phyloP scores from a whole-genome alignment of 2,113 vertebrate genomes.

The Paracanthobrama guichenoti region DNA sequence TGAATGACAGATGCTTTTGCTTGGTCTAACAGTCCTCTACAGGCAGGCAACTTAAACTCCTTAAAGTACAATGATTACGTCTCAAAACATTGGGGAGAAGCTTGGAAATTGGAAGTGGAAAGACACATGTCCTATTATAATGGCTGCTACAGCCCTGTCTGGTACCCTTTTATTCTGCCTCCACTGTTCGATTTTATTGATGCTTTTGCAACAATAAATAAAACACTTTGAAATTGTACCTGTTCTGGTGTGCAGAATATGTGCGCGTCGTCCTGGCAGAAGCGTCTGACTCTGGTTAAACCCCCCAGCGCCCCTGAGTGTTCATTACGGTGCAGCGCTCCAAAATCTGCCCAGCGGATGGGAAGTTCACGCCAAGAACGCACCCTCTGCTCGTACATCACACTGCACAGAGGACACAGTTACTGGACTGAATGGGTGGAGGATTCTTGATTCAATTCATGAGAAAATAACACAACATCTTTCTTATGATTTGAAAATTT shows the following conservation, averaged over 20 bases:
- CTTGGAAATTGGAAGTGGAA: too few species aligned
- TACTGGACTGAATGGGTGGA: neutral
- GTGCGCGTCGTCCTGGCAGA: constrained; percentile 92
- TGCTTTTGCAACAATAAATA: too few species aligned
- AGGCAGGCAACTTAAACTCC: too few species aligned
- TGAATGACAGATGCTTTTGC: too few species aligned
- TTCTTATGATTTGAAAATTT: neutral
- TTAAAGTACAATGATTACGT: too few species aligned
- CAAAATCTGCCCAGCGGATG: constrained; percentile 88
- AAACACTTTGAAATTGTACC: constrained; percentile 66
- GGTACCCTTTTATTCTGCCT: too few species aligned
- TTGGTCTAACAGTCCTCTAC: too few species aligned
- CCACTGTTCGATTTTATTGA: too few species aligned
- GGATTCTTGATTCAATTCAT: neutral
- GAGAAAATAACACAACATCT: neutral
- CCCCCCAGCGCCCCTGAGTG: constrained; percentile 82
- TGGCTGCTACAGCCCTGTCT: too few species aligned
- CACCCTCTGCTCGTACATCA: constrained; percentile 89
- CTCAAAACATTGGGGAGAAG: too few species aligned
- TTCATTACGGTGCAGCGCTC: constrained; percentile 89
- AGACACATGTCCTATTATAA: too few species aligned
- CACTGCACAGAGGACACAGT: constrained; percentile 65
- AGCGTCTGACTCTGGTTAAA: constrained; percentile 83
- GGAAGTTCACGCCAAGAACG: constrained; percentile 93
- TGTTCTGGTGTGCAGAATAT: constrained; percentile 89